Conservation (phyloP, 1,140 invertebrate species). For the Solenopsis fugax region DNA sequence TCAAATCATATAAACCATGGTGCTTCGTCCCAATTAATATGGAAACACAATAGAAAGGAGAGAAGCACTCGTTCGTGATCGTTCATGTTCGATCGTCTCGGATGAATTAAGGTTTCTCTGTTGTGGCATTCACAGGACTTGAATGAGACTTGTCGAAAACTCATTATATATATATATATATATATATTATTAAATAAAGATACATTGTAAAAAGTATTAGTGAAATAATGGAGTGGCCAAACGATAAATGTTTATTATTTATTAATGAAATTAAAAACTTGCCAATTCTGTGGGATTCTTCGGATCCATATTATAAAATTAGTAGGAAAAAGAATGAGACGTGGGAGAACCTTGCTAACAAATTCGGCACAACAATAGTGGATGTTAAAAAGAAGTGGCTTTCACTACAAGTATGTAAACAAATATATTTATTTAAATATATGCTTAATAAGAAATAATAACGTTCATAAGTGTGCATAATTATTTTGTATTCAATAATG, state of each 20-base stretch:
- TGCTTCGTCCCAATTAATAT: neutral
- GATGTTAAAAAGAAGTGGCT: constrained; percentile 27
- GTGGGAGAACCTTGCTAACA: constrained; percentile 11
- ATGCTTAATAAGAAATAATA: neutral
- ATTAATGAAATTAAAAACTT: constrained; percentile 4
- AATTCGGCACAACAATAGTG: constrained; percentile 10
- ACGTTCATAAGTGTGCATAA: neutral
- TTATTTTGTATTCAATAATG: neutral
- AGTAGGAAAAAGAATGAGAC: constrained; percentile 6
- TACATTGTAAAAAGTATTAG: neutral
- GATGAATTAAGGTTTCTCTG: neutral
- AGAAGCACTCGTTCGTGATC: constrained; percentile 1
- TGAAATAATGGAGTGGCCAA: constrained; percentile 19
- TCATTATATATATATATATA: neutral
- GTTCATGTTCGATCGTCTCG: neutral
- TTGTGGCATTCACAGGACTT: neutral
- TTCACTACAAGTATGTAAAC: neutral
- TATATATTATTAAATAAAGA: neutral
- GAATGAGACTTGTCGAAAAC: neutral
- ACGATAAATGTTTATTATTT: constrained; percentile 24
- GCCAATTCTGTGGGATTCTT: constrained; percentile 21
- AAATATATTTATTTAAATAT: neutral
- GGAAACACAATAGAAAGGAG: neutral
- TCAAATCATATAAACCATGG: neutral
- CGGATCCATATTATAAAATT: constrained; percentile 18